phyloP scores from a whole-genome alignment of 1,140 invertebrate genomes.

The Nasonia longicornis region DNA sequence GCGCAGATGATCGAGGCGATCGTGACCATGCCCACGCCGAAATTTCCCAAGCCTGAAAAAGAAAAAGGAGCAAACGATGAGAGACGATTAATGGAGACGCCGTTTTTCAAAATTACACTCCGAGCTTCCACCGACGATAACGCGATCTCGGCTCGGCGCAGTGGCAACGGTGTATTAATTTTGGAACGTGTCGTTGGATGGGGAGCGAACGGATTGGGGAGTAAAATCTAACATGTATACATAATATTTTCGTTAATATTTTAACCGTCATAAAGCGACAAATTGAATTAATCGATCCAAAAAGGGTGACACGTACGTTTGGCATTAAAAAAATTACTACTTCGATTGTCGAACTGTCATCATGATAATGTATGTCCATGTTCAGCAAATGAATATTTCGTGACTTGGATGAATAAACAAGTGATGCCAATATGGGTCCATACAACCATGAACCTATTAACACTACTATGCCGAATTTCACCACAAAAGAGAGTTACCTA shows the following conservation, averaged over 20 bases:
- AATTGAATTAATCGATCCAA: no score
- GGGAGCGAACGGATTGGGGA: no score
- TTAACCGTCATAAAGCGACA: no score
- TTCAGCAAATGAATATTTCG: neutral
- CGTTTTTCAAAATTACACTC: constrained; percentile 15
- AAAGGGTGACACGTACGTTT: no score
- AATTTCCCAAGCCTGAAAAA: constrained; percentile 57
- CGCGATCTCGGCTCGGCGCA: no score
- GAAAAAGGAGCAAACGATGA: neutral
- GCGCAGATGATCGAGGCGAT: constrained; percentile 53
- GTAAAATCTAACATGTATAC: no score
- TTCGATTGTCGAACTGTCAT: no score
- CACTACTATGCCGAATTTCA: neutral
- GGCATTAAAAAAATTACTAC: no score
- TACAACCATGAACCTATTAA: neutral
- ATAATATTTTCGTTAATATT: no score
- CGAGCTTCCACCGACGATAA: neutral
- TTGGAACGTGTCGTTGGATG: neutral
- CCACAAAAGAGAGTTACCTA: neutral
- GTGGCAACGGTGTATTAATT: no score
- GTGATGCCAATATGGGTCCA: neutral
- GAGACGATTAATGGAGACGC: neutral
- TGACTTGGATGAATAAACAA: neutral
- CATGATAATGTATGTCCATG: no score
- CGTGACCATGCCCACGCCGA: constrained; percentile 55